Base-by-base conservation (phyloP, 2,888 invertebrate species). In the Copidosoma aretas region DNA sequence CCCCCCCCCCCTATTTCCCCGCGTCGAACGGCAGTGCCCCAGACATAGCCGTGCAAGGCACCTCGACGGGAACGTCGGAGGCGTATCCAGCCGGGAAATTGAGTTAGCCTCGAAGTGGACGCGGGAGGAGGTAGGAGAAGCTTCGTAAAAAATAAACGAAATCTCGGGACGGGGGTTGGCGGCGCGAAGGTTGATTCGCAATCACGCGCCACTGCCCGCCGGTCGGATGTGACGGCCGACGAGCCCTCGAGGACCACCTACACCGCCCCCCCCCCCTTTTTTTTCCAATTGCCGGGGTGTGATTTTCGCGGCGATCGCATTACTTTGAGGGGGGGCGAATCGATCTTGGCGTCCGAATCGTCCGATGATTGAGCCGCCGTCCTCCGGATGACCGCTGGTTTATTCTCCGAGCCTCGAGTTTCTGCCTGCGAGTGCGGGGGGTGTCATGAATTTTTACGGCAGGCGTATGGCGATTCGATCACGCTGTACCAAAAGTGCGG, bases 51-150 rank as follows among this genome's bases (percentile, higher is more conserved):
- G 32, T 32, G 8, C n/a, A 32, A 32, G 32, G 32, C 32, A 5
- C 32, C 32, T 8, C 32, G 3, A 3, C 8, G 32, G 32, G 4
- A 8, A 5, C 65, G 68, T 73, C 74, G 68, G 72, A 72, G 70
- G 73, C 56, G 75, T 75, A 79, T 74, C 77, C 76, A 73, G 70
- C 71, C 74, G 76, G 76, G 74, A 80, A 81, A 81, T 81, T 79
- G 80, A 78, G 75, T 73, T 76, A 59, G 51, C 64, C 19, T 71
- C 75, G 75, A 70, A 77, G 73, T 75, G 73, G 75, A 73, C 72
- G 19, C 24, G 52, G 51, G 46, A 60, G 2, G 12, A n/a, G 43
- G 15, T 15, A 10, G 41, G 54, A n/a, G 22, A 25, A 63, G 57
- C 64, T 70, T 64, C 70, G 70, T 73, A 71, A 73, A 74, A 73